These are phyloP conservation scores for Elaphurus davidianus DNA, from an alignment of 2,113 vertebrate species.

Conservation along the genomic window DNA sequence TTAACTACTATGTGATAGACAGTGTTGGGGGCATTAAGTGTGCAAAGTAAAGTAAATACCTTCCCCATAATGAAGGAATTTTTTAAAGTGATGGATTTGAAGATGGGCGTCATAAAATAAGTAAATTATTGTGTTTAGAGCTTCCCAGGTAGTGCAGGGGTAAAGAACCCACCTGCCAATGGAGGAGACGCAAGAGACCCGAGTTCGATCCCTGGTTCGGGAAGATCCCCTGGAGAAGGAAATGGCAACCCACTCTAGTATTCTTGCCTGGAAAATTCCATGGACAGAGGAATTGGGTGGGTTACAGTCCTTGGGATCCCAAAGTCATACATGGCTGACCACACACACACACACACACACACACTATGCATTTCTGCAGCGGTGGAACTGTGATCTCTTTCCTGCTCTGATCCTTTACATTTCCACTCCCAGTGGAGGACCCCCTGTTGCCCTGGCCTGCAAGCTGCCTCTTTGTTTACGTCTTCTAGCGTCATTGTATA, in stretches of 20 bases:
- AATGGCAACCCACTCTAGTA: neutral
- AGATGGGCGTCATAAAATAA: neutral
- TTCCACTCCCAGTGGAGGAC: rapidly evolving
- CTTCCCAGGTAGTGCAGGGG: neutral
- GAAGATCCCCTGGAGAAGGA: neutral
- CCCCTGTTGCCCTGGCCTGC: rapidly evolving
- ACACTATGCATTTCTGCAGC: neutral
- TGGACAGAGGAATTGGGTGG: neutral
- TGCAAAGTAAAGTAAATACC: neutral
- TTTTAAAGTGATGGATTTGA: neutral
- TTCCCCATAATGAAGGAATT: neutral
- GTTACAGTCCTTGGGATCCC: neutral
- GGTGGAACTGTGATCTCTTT: neutral
- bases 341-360: neutral
- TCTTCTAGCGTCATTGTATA: rapidly evolving
- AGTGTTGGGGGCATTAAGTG: no score
- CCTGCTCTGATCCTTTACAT: neutral
- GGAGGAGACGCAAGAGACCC: neutral
- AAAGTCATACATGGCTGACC: neutral
- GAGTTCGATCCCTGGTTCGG: neutral
- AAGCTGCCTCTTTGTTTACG: neutral
- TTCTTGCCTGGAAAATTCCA: neutral
- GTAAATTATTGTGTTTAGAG: neutral
- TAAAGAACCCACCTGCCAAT: neutral
- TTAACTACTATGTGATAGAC: neutral